Conservation (phyloP, 2,888 invertebrate species). For the Drosophila rellima region DNA sequence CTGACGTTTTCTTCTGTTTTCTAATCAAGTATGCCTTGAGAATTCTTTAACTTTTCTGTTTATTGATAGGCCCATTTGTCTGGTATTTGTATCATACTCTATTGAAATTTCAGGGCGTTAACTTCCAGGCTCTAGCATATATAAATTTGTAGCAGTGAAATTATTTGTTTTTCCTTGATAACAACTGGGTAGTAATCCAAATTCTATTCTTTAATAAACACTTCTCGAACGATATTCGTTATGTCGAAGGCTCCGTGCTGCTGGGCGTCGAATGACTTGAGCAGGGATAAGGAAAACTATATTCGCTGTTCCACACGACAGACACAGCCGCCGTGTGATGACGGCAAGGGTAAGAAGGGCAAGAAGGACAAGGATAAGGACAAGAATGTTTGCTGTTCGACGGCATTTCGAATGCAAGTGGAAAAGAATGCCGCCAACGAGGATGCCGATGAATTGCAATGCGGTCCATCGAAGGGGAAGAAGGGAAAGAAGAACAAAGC, state of each 20-base stretch:
- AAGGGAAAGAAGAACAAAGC: constrained; percentile 46
- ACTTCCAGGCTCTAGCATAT: constrained; percentile 51
- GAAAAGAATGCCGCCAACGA: constrained; percentile 27
- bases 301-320: constrained; percentile 50
- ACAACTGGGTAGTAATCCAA: neutral
- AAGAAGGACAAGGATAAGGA: constrained; percentile 35
- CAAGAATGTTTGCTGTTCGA: constrained; percentile 46
- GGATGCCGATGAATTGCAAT: constrained; percentile 11
- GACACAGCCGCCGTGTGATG: neutral
- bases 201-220: neutral
- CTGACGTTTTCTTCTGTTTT: neutral
- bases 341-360: constrained; percentile 14
- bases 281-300: constrained; percentile 47
- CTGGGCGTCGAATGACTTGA: constrained; percentile 40
- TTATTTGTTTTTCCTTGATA: constrained; percentile 26
- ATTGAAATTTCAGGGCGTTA: constrained; percentile 65
- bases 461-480: constrained; percentile 11
- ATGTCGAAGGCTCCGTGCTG: constrained; percentile 48
- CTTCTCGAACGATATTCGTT: neutral
- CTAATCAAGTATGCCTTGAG: constrained; percentile 23
- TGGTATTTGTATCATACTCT: constrained; percentile 50
- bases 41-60: neutral
- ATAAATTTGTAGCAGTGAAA: constrained; percentile 55
- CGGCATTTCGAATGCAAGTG: constrained; percentile 46
- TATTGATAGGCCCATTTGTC: neutral